Base-by-base conservation (phyloP, 2,797 vertebrate species). In the Bovichtus variegatus region DNA sequence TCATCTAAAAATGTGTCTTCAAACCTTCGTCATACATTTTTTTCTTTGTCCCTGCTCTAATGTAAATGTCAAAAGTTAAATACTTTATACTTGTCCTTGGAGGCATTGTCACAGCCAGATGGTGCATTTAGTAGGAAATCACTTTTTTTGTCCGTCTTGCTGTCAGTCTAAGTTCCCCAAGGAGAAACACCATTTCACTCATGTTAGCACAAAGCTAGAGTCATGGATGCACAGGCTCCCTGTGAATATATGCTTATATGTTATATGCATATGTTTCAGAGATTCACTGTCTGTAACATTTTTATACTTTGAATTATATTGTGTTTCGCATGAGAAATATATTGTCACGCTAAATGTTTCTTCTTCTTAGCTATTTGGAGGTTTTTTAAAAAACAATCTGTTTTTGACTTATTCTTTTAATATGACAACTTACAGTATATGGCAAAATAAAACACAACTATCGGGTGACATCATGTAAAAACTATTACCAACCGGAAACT, bases 1-100 rank as follows among this genome's bases (percentile, higher is more conserved):
- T 67, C 57, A 65, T 65, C 31, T 44, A 12, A 64, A 27, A 34
- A 34, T 34, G 31, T 34, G 31, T 34, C 31, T 34, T 34, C 34
- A 34, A 23, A 18, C 15, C 11, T 55, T 38, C 9, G 27, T 29
- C 5, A 7, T 38, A 31, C 59, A 9, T 60, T 53, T 68, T 1
- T 27, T 5, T 41, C 36, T 8, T 12, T 19, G 6, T 58, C 40
- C n/a, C 21, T 25, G 21, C 29, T 68, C 4, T 3, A 12, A 21
- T 73, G 23, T 49, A 69, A 84, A 87, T 84, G 70, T 87, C 80
- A 77, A 25, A 68, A 36, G 43, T 76, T 58, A 29, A 76, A 63
- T 31, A 40, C 66, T 9, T 63, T 12, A 60, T n/a, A 25, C 58
- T 69, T 71, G 54, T 40, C 53, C 60, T 54, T 6, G 3, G 38